These are phyloP conservation scores for Drosophila anomelani DNA, from an alignment of 2,888 invertebrate genomes.

Conservation along the genomic window DNA sequence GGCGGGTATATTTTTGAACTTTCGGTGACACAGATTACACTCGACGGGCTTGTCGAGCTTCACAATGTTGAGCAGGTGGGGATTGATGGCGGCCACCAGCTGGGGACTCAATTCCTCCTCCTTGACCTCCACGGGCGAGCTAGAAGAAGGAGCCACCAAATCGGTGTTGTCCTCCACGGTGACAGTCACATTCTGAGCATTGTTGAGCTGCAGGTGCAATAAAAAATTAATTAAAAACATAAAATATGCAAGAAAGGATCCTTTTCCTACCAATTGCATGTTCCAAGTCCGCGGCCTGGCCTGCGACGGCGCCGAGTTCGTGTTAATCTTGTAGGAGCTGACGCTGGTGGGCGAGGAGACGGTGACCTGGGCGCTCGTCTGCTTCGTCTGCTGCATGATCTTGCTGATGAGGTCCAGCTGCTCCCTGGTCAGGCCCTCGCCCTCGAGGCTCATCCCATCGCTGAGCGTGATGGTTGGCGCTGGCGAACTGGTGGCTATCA, in stretches of 20 bases:
- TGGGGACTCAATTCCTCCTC: conserved; percentile 76
- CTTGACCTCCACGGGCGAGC: conserved; percentile 64
- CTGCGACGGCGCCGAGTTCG: conserved; percentile 60
- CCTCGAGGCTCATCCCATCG: conserved; percentile 84
- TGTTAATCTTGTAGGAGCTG: conserved; percentile 82
- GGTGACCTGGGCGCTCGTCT: conserved; percentile 85
- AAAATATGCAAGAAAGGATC: not conserved
- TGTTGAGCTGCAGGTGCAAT: conserved; percentile 67
- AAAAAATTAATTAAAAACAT: too few relatives aligned
- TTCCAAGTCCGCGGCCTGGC: conserved; percentile 86
- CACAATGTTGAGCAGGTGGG: conserved; percentile 83
- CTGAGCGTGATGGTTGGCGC: conserved; percentile 80
- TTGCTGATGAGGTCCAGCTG: conserved; percentile 91
- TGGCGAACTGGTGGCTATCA: conserved; percentile 63
- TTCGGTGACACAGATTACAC: conserved; percentile 97
- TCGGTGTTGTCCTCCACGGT: conserved; percentile 79
- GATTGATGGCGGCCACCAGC: conserved; percentile 79
- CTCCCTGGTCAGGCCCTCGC: conserved; percentile 89
- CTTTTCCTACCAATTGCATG: conserved; percentile 85
- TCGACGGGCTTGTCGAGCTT: conserved; percentile 94
- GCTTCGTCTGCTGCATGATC: conserved; percentile 91
- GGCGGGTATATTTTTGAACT: conserved; percentile 98
- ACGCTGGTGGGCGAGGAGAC: conserved; percentile 83
- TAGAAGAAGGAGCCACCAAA: conserved; percentile 68
- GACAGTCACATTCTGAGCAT: conserved; percentile 80